Evolutionary conservation across 2,888 invertebrate genomes (phyloP), one percentile per base, ranked within the genome.

Genomic region (Loripinus fragilis): DNA sequence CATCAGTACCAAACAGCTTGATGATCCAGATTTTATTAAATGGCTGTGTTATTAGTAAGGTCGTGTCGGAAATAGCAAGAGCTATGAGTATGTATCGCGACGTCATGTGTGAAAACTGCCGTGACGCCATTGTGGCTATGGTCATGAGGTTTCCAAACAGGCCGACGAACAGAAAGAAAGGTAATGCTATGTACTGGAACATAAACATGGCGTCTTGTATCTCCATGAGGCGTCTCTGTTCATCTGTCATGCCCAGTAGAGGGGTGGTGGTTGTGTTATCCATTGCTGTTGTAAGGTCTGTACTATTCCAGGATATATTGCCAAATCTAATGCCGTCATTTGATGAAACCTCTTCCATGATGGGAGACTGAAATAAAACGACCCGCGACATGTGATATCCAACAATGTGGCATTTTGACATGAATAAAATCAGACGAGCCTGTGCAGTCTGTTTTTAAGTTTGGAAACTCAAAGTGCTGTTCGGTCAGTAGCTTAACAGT

Each of bases 11-110:
- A 10, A 89, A 33, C 10, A 88, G 33, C 15, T 77, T 68, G 0
- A 78, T 75, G 25, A 89, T 50, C 72, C 82, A 88, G 10, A 70
- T 55, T 68, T 87, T 87, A 76, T 88, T 88, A 74, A 87, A 87
- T 0, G 89, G 87, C 30, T 85, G 81, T n/a, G 86, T 81, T 10
- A 85, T 3, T 17, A 87, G 72, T 28, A 87, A 69, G 12, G 76
- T 78, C 0, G 85, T 85, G 71, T 90, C 89, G 0, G 87, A 88
- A 12, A 88, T 10, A 8, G 88, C 81, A n/a, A 90, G 78, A 0
- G 83, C 83, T 0, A 87, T 81, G 8, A 90, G 80, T 10, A 85
- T 80, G 23, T 82, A 71, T 33, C 86, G 79, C 45, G 85, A 83
- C 50, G 87, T 78, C 80, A 83, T 64, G 17, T 65, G 25, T 0